A percentile compares a stretch with the other conserved stretches of the same genome.
Evolutionary conservation across 2,888 invertebrate genomes (phyloP).

Genomic region (Tachystola acroxantha): DNA sequence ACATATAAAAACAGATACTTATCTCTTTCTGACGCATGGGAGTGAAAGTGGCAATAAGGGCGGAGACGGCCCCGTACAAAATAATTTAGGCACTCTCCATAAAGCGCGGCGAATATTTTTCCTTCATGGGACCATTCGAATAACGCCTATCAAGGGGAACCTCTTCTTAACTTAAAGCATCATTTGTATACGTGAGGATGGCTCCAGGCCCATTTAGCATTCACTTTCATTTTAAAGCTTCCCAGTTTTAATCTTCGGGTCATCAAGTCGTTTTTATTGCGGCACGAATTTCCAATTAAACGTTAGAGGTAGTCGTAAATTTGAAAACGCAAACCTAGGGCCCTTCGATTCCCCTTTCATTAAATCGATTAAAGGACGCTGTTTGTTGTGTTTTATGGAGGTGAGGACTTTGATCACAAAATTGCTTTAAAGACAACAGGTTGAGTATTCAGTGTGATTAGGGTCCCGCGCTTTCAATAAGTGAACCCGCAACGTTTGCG

Average conservation of each 20-base stretch:
- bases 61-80: no score
- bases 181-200: conserved; percentile 37
- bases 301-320: conserved; percentile 64
- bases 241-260: conserved; percentile 55
- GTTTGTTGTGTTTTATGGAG: conserved; percentile 59
- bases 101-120: no score
- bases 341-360: conserved; percentile 67
- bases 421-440: conserved; percentile 61
- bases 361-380: conserved; percentile 62
- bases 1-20: no score
- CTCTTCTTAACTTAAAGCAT: conserved; percentile 22
- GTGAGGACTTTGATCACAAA: conserved; percentile 56
- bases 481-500: no score
- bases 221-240: conserved; percentile 39
- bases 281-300: conserved; percentile 69
- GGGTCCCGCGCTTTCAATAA: conserved; percentile 3
- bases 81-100: no score
- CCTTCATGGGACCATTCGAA: no score
- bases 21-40: no score
- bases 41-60: no score
- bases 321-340: conserved; percentile 58
- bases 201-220: conserved; percentile 32
- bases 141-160: conserved; percentile 14
- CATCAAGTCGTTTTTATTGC: conserved; percentile 67
- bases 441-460: conserved; percentile 12